phyloP scores from a whole-genome alignment of 2,113 vertebrate species.

The Syngnathus typhle region DNA sequence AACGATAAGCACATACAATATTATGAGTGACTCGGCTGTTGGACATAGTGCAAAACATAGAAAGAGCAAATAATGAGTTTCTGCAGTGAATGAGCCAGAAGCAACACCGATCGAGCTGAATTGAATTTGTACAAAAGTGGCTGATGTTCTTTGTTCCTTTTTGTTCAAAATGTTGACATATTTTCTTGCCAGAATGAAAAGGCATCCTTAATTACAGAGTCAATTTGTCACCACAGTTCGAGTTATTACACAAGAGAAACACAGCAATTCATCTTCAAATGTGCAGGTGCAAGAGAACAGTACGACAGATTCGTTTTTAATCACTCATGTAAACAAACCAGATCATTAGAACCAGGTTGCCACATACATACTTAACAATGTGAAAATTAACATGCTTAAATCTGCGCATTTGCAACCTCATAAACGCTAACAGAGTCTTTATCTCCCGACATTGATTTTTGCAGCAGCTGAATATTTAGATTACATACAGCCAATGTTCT shows the following conservation, averaged over 20 bases:
- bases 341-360: not conserved
- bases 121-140: not conserved
- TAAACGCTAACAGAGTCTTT: not conserved
- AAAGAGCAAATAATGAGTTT: not conserved
- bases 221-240: not conserved
- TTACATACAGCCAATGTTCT: not conserved
- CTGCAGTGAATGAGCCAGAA: not conserved
- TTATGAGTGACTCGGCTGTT: not conserved
- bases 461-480: not conserved
- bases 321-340: constrained; percentile 10
- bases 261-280: not conserved
- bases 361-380: not conserved
- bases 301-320: constrained; percentile 1
- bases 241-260: no score
- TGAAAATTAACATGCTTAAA: constrained; percentile 4
- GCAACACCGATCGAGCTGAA: not conserved
- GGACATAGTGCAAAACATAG: not conserved
- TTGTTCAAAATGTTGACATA: not conserved
- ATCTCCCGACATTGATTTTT: not conserved
- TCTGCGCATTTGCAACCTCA: not conserved
- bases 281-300: constrained; percentile 1
- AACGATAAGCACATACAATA: not conserved
- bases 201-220: not conserved
- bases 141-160: not conserved
- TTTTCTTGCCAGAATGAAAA: not conserved